A percentile compares a stretch with the other conserved stretches of the same genome.
Conservation (phyloP, 2,113 vertebrate genomes). For the Syrmaticus mikado region DNA sequence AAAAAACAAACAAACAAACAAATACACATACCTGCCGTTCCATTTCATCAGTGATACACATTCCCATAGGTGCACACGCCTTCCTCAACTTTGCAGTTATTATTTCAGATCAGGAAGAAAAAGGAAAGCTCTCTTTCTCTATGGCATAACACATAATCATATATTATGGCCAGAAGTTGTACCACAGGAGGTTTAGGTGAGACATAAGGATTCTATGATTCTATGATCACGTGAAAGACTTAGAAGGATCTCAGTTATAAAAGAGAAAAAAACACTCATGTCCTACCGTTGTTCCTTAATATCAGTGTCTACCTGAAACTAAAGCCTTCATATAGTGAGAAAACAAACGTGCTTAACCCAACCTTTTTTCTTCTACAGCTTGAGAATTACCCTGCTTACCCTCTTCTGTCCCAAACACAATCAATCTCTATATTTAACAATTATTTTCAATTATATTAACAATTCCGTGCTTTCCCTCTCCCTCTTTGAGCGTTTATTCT, state of each 20-base stretch:
- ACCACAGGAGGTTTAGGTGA: too few species aligned
- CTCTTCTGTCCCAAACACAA: neutral
- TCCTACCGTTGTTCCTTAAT: neutral
- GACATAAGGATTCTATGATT: neutral
- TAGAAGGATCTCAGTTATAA: neutral
- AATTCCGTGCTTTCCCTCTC: neutral
- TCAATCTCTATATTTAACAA: neutral
- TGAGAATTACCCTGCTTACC: neutral
- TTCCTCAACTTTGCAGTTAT: neutral
- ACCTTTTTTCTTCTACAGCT: neutral
- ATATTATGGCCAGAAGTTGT: too few species aligned
- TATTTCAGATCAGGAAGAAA: conserved; percentile 11
- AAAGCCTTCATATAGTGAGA: neutral
- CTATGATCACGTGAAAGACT: neutral
- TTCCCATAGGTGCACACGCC: neutral
- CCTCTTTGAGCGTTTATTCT: neutral
- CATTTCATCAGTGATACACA: neutral
- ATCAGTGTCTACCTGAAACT: neutral
- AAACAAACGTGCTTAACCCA: neutral
- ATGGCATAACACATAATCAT: neutral
- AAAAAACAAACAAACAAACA: neutral
- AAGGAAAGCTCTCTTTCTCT: neutral
- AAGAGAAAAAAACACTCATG: neutral
- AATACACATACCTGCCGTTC: neutral
- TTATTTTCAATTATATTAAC: too few species aligned